These are phyloP conservation scores for Temnothorax unifasciatus DNA, from an alignment of 2,888 invertebrate genomes.

Conservation along the genomic window DNA sequence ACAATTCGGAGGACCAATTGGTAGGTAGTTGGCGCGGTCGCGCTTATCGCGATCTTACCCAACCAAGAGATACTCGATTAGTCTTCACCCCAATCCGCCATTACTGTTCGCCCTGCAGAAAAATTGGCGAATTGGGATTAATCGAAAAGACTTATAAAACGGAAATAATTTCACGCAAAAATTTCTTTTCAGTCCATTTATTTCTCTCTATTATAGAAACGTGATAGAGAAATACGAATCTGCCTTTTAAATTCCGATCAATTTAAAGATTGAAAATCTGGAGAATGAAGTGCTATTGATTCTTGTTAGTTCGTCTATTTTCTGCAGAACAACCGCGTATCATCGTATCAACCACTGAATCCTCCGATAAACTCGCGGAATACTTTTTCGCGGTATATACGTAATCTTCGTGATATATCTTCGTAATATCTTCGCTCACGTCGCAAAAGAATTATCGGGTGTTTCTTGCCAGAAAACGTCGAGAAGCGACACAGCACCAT, in stretches of 20 bases:
- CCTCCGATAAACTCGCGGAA: slow-evolving; percentile 15
- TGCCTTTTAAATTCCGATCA: not conserved
- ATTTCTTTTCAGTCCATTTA: not conserved
- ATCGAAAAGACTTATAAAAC: not conserved
- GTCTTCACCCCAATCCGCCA: slow-evolving; percentile 8
- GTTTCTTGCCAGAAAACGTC: not conserved
- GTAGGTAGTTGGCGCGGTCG: slow-evolving; percentile 43
- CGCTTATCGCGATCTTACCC: slow-evolving; percentile 40
- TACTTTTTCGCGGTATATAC: not conserved
- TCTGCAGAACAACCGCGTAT: not conserved
- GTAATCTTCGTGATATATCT: not conserved
- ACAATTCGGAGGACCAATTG: slow-evolving; percentile 65
- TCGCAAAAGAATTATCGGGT: slow-evolving; percentile 14
- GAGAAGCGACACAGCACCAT: not conserved
- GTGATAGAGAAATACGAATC: not conserved
- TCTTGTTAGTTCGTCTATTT: slow-evolving; percentile 2
- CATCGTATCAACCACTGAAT: slow-evolving; percentile 17
- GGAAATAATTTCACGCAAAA: not conserved
- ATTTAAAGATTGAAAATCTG: not conserved
- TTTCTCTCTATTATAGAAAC: not conserved
- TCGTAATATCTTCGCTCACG: not conserved
- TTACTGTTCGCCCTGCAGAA: not conserved
- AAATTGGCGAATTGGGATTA: not conserved
- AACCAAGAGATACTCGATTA: slow-evolving; percentile 30
- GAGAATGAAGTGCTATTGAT: not conserved